Evolutionary conservation across 2,888 invertebrate genomes (phyloP).

Genomic region (Diadromus collaris): DNA sequence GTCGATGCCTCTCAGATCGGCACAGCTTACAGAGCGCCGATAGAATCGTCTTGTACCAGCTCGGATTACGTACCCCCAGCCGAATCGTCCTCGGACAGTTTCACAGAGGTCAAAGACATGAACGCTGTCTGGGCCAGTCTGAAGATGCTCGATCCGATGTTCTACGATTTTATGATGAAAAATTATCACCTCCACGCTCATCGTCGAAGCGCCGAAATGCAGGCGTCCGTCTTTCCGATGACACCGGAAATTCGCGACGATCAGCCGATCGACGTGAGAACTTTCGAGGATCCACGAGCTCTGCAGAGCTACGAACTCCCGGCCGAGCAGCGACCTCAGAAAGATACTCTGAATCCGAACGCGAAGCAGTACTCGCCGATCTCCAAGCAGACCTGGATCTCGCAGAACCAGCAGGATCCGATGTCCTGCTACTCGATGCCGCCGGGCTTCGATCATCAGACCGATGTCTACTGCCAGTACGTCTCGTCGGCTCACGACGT

Average conservation of each 20-base stretch:
- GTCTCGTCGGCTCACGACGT: not conserved
- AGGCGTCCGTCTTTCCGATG: not conserved
- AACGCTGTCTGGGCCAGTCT: not conserved
- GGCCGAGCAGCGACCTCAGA: not conserved
- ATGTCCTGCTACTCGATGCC: not conserved
- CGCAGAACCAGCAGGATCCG: not conserved
- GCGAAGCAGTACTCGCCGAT: not conserved
- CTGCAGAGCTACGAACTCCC: not conserved
- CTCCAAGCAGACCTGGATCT: not conserved
- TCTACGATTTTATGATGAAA: constrained; percentile 28
- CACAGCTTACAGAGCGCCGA: not conserved
- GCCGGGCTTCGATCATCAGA: not conserved
- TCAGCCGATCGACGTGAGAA: not conserved
- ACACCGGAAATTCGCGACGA: not conserved
- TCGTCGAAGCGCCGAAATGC: not conserved
- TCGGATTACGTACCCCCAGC: not conserved
- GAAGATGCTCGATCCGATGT: constrained; percentile 35
- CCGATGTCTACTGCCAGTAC: not conserved
- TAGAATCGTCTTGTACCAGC: not conserved
- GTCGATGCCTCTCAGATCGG: not conserved
- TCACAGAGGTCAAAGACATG: too few species aligned
- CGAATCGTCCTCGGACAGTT: too few species aligned
- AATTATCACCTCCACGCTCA: not conserved
- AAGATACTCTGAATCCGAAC: not conserved
- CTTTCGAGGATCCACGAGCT: not conserved